Evolutionary conservation across 2,797 vertebrate species (phyloP), one percentile per base, ranked within the genome.

Genomic region (Yasuhikotakia modesta): DNA sequence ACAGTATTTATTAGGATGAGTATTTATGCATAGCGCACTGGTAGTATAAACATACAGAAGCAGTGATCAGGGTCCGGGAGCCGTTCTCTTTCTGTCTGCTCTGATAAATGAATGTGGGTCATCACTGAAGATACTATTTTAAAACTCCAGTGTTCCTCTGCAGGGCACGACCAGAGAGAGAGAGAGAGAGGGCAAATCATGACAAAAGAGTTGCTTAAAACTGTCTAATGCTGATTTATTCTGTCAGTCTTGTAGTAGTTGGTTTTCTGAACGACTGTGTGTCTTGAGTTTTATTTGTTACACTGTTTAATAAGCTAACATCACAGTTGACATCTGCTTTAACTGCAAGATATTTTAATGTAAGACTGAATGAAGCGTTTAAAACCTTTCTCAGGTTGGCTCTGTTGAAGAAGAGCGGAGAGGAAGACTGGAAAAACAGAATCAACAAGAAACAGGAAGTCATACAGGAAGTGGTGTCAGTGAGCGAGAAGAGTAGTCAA

Each of bases 381-480:
- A 8, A 16, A 17, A 16, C 10, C 21, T 66, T 4, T 82, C 74
- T 79, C 84, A 99, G 97, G 75, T 86, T 99, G 87, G 96, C 95
- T 0, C 84, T 96, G 86, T 83, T 99, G 86, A 97, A 95, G 93
- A 97, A 95, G 90, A 97, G 96, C 0, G 96, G 97, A 0, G 96
- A 98, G 86, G 95, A 97, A 77, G 96, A 96, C 87, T 98, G 97
- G 97, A 96, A 93, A 82, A 96, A 93, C 92, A 90, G 97, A 83
- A 92, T 98, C 43, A 88, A 91, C 85, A 96, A 92, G 89, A 97
- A 96, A 89, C 94, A 94, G 87, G 95, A 97, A 48, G 93, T 91
- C 17, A 83, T 92, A 35, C 95, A 95, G 83, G 82, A 85, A 76
- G 84, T 82, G 19, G 90, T 82, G 19, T 86, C 90, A 0, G 86